Percentiles rank a stretch among this genome's conserved stretches.
These are phyloP conservation scores for Stratiomys singularior DNA, from an alignment of 2,888 invertebrate species.

Conservation along the genomic window DNA sequence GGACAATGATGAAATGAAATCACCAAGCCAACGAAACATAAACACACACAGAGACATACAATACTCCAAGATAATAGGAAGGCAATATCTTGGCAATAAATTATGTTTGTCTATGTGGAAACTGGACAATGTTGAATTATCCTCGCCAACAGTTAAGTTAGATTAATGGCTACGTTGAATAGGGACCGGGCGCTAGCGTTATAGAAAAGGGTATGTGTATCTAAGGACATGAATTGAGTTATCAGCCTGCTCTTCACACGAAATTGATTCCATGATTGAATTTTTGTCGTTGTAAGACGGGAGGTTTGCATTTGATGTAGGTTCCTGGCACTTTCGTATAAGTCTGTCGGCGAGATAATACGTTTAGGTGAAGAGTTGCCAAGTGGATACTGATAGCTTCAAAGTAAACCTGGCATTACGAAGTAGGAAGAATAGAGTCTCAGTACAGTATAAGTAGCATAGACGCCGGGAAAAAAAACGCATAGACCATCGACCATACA, in stretches of 20 bases:
- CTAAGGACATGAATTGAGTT: slow-evolving; percentile 31
- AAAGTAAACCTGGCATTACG: too few relatives aligned
- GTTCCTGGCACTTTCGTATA: too few relatives aligned
- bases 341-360: too few relatives aligned
- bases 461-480: too few relatives aligned
- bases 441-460: too few relatives aligned
- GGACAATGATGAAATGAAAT: slow-evolving; percentile 11
- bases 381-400: too few relatives aligned
- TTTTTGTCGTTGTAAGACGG: neutral
- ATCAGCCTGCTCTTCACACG: slow-evolving; percentile 21
- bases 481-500: too few relatives aligned
- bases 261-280: slow-evolving; percentile 40
- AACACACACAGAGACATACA: neutral
- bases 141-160: slow-evolving; percentile 34
- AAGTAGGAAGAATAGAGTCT: too few relatives aligned
- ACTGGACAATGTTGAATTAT: slow-evolving; percentile 28
- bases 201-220: neutral
- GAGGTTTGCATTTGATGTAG: too few relatives aligned
- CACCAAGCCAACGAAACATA: neutral
- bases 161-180: slow-evolving; percentile 36
- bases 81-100: slow-evolving; percentile 34
- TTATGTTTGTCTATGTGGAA: slow-evolving; percentile 22
- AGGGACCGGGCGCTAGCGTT: neutral
- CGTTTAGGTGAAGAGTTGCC: too few relatives aligned
- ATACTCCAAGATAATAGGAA: slow-evolving; percentile 36